Base-by-base conservation (phyloP, 2,113 vertebrate genomes). In the Hippopotamus amphibius region DNA sequence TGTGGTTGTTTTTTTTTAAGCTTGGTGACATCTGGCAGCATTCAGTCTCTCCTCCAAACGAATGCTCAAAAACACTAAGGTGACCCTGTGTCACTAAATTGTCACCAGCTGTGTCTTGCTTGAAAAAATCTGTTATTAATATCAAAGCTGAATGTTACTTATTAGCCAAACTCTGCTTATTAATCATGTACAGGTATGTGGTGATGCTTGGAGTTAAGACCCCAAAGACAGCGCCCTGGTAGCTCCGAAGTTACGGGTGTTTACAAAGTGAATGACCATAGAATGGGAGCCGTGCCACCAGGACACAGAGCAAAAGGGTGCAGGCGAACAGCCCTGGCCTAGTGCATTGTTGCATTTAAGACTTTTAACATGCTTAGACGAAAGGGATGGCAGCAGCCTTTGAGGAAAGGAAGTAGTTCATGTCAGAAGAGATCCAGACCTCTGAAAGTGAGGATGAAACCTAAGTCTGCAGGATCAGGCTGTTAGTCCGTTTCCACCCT, bases 111-210 rank as follows among this genome's bases (percentile, higher is more conserved):
- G 94, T 81, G 79, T 84, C 93, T 61, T 63, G 76, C 61, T 80
- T 84, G 69, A 43, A 74, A 85, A 74, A 74, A n/a, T 76, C 90
- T 95, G 95, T 88, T 96, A 69, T 83, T 96, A 90, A 92, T 96
- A 90, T 61, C 48, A 83, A 88, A 94, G 77, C n/a, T 81, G 76
- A 83, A 84, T 92, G 95, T 50, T 96, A 66, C 74, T 96, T 88
- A 93, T 97, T 96, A 97, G 84, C 50, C 53, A 81, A 90, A 71
- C 41, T 15, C 43, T 57, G 69, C 46, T 97, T 81, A 96, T 90
- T 96, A 93, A 95, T 97, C 87, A 95, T 65, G 83, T 80, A 63
- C 69, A 96, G 88, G 94, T 95, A 90, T 57, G 68, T 84, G 87
- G 37, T 46, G 13, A 66, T 66, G 82, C 71, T 59, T 79, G 76